Percentiles rank a stretch among this genome's conserved stretches.
Conservation (phyloP, 2,797 vertebrate species). For the Antrozous pallidus region DNA sequence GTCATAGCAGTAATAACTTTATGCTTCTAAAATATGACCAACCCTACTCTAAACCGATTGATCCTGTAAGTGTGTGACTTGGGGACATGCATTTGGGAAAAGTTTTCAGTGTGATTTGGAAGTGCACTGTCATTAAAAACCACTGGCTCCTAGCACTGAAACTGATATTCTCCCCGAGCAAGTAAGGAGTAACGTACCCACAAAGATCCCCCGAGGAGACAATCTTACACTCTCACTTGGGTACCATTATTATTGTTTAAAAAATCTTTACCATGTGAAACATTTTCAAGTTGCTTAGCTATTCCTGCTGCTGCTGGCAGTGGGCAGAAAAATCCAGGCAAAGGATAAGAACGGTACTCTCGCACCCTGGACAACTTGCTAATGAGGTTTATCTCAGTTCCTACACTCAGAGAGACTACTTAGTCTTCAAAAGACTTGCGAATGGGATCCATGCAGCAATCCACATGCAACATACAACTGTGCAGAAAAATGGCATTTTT, state of each 20-base stretch:
- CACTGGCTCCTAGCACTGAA: neutral
- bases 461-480: constrained; percentile 57
- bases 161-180: neutral
- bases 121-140: neutral
- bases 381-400: constrained; percentile 50
- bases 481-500: constrained; percentile 64
- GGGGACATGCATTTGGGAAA: neutral
- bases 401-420: constrained; percentile 20
- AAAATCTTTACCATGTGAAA: constrained; percentile 31
- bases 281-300: constrained; percentile 21
- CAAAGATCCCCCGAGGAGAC: neutral
- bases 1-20: neutral
- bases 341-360: neutral
- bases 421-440: constrained; percentile 49
- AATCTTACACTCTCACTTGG: neutral
- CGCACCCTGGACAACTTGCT: constrained; percentile 57
- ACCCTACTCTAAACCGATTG: neutral
- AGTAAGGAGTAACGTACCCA: neutral
- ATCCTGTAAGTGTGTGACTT: neutral
- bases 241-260: constrained; percentile 29
- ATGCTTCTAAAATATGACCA: neutral
- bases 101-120: neutral
- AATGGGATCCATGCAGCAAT: constrained; percentile 40
- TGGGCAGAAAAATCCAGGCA: neutral
- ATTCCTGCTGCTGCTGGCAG: neutral